phyloP scores from a whole-genome alignment of 2,797 vertebrate genomes.

The Phoxinus dragarum region DNA sequence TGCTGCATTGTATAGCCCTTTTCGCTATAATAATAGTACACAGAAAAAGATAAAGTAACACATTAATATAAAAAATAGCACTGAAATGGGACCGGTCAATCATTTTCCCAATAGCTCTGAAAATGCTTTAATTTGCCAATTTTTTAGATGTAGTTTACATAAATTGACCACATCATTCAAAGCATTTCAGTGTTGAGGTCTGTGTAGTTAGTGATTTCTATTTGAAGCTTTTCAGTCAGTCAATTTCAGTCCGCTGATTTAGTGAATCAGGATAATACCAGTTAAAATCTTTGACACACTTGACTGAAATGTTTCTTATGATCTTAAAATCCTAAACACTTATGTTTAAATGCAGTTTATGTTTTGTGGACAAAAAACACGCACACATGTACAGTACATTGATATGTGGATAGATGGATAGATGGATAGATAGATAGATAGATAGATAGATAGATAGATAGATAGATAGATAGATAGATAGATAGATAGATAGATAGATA shows the following conservation, averaged over 20 bases:
- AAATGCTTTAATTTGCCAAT: background rate
- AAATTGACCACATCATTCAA: constrained; percentile 11
- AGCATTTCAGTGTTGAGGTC: background rate
- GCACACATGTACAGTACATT: too few species aligned
- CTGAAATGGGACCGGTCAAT: constrained; percentile 4
- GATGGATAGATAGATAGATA: too few species aligned
- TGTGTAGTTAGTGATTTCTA: constrained; percentile 24
- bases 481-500: too few species aligned
- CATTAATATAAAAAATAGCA: background rate
- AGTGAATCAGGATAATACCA: background rate
- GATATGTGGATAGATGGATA: too few species aligned
- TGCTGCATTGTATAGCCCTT: background rate
- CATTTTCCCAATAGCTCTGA: background rate
- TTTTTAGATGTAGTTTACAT: constrained; percentile 1
- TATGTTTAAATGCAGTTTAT: background rate
- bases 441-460: too few species aligned
- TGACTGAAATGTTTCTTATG: background rate
- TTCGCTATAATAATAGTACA: background rate
- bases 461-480: too few species aligned
- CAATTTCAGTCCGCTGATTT: constrained; percentile 38
- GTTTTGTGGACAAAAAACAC: background rate
- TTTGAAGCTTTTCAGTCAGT: background rate
- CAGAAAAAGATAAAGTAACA: background rate
- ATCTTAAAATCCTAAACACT: background rate
- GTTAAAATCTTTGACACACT: background rate